Evolutionary conservation across 2,888 invertebrate genomes (phyloP), one percentile per base, ranked within the genome.

Genomic region (Sialis lutaria): DNA sequence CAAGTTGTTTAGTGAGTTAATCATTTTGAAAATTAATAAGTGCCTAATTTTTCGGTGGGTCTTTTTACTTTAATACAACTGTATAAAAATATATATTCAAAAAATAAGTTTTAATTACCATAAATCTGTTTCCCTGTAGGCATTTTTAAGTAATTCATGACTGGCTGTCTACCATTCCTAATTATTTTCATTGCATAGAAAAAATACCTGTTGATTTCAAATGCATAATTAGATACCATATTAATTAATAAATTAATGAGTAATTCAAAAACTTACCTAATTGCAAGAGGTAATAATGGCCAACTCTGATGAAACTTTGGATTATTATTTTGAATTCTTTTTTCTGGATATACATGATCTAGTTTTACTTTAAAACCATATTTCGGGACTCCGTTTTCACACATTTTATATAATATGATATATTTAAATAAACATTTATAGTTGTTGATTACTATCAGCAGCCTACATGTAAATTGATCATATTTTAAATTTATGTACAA

Each of bases 111-210:
- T 10, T 34, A 60, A 70, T 65, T 68, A 79, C 90, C 90, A 70
- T 90, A 91, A 62, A 89, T 89, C 61, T 83, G 82, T 63, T 83
- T 81, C 45, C 84, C 82, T 54, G 73, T 73, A 55, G 79, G 67
- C 62, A 77, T 69, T 53, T 76, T 69, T 43, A 86, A 60, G 61
- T 81, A 86, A 64, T 91, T 88, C 81, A 91, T 90, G 47, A 86
- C 74, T 9, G 82, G 79, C 40, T 72, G 70, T 56, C 75, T 75
- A 53, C 79, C 77, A 57, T 74, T 72, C 53, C 78, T 69, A 57
- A 65, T 71, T 50, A 72, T 70, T 54, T 73, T 74, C 56, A 81
- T 66, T 60, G 79, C 82, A 63, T 82, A 84, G 55, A 75, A 70
- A 4, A 82, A 55, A 65, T 87, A 87, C 62, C 88, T 88, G 58